Evolutionary conservation across 2,797 vertebrate species (phyloP).

Genomic region (Otolemur crassicaudatus): DNA sequence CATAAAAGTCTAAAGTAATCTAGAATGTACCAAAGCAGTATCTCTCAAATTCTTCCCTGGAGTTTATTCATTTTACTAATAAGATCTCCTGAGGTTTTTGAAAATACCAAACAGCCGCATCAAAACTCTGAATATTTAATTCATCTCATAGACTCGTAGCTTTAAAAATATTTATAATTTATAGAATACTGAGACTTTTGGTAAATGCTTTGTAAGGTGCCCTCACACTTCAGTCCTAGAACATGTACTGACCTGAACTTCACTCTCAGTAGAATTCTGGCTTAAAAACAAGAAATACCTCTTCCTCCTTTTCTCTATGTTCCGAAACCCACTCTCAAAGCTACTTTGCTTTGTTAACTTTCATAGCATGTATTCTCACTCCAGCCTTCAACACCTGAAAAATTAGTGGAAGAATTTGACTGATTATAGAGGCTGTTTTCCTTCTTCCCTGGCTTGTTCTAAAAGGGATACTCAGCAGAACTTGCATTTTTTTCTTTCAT

Average conservation of each 20-base stretch:
- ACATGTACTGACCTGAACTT: constrained; percentile 66
- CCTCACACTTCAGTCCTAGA: constrained; percentile 53
- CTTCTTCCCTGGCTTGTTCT: constrained; percentile 92
- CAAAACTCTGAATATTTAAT: constrained; percentile 34
- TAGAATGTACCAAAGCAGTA: background rate
- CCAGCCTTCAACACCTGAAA: constrained; percentile 94
- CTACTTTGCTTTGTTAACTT: constrained; percentile 90
- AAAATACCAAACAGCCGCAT: background rate
- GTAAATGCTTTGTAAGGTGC: background rate
- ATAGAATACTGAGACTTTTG: background rate
- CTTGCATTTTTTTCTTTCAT: constrained; percentile 93
- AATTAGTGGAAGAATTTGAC: constrained; percentile 95
- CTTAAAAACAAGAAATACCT: constrained; percentile 81
- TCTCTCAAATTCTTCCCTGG: constrained; percentile 13
- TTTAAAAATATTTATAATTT: background rate
- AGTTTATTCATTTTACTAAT: constrained; percentile 9
- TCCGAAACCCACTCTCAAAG: constrained; percentile 82
- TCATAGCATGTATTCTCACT: constrained; percentile 89
- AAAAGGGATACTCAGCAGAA: constrained; percentile 98
- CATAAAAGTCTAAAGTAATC: background rate
- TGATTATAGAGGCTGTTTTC: constrained; percentile 94
- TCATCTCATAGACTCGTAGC: background rate
- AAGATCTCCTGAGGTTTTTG: background rate
- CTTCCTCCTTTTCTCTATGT: constrained; percentile 72
- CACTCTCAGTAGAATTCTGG: constrained; percentile 59